phyloP scores from a whole-genome alignment of 2,113 vertebrate species.

The Butorides virescens region DNA sequence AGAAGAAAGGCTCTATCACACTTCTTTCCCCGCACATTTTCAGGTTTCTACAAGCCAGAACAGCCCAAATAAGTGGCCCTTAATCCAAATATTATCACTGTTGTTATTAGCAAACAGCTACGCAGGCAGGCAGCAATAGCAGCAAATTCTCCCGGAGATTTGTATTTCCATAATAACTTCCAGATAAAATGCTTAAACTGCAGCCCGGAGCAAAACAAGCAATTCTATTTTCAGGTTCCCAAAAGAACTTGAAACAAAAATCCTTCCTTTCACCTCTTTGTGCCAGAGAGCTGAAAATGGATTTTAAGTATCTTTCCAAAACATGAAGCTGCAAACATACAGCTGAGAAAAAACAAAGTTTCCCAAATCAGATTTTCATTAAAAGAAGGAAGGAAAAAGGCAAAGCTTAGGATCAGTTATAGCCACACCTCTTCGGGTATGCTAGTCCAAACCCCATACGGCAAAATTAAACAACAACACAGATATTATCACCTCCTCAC shows the following conservation, averaged over 20 bases:
- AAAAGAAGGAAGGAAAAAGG: background rate
- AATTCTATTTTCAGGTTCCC: conserved; percentile 8
- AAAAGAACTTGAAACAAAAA: conserved; percentile 17
- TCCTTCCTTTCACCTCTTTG: background rate
- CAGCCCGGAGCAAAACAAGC: background rate
- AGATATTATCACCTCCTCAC: background rate
- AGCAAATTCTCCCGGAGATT: background rate
- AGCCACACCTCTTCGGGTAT: background rate
- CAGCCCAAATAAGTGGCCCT: background rate
- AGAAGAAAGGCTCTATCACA: background rate
- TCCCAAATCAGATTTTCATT: background rate
- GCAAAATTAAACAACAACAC: background rate
- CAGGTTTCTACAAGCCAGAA: background rate
- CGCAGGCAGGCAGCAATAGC: background rate
- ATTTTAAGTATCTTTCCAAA: background rate
- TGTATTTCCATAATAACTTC: conserved; percentile 4
- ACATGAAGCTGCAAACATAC: background rate
- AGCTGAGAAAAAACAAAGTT: background rate
- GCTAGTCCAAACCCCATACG: background rate
- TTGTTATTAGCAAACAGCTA: background rate
- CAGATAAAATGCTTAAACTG: conserved; percentile 9
- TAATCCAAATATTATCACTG: background rate
- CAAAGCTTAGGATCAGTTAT: background rate
- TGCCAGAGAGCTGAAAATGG: background rate
- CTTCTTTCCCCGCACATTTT: background rate